Evolutionary conservation across 2,797 vertebrate species (phyloP), one percentile per base, ranked within the genome.

Genomic region (Vireo griseus): DNA sequence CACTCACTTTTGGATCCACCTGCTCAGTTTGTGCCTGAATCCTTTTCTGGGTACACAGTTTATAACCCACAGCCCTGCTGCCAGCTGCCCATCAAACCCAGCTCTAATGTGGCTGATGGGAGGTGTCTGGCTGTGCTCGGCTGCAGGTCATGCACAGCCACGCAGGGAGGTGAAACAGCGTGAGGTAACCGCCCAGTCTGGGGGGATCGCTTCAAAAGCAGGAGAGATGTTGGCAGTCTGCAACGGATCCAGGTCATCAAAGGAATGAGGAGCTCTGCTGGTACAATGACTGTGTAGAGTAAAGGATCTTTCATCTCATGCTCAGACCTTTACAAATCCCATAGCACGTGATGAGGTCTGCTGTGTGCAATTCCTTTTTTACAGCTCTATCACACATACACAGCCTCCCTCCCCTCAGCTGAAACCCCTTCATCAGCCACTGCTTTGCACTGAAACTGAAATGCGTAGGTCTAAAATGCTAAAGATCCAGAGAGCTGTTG

Each of bases 1-100:
- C 73, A 15, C 51, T 94, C 37, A 14, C 45, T 85, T 94, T 67
- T 5, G 25, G 84, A 90, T 90, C 86, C 72, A 90, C 72, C 87
- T 86, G 66, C 86, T 91, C 55, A 4, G 87, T 90, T 95, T 91
- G 48, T 68, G 31, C 87, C 48, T 77, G 82, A 80, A 87, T 89
- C 39, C 50, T 73, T 58, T 90, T 72, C 58, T 92, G 78, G 3
- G 4, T 47, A 25, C 31, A 13, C 48, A 40, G 57, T 68, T 78
- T 83, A 47, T 82, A 71, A 61, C 4, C 2, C 47, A 5, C 25
- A 25, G 69, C 39, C 48, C 73, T 1, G 2, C 74, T 82, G 55
- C 44, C 44, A 78, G 47, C 69, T 72, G 9, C 59, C 55, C 4
- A 3, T 2, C 8, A 75, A 79, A 79, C 35, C 13, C 59, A 61